Base-by-base conservation (phyloP, 2,797 vertebrate species). In the Lutjanus campechanus region DNA sequence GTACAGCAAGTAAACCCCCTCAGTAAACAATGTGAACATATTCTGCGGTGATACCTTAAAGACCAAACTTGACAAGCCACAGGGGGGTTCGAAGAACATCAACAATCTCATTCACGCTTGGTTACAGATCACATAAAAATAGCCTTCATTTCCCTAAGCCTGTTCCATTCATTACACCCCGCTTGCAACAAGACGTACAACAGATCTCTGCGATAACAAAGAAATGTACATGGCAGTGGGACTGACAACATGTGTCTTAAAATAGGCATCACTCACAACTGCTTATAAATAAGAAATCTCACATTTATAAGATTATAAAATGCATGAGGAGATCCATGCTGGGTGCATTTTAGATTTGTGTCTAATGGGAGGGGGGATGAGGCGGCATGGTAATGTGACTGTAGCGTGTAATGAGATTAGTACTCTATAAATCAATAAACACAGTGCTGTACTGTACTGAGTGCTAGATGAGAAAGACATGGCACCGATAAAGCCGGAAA, bases 341-440 rank as follows among this genome's bases (percentile, higher is more conserved):
- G 82, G 43, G 82, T 60, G 63, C 2, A 22, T 55, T 69, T 73
- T 50, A 81, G 68, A 79, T 86, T 54, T 77, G 78, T 85, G 82
- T 78, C 80, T 83, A 82, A 88, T 73, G 82, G 79, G 77, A 73
- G 86, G 76, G 79, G 83, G 86, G 73, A 77, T 20, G 88, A 83
- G 77, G 72, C 69, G 51, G 77, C 80, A 77, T 84, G 82, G 87
- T 83, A 88, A 88, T 91, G 90, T 88, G 89, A 85, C 86, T 85
- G 86, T 82, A 85, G 88, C 85, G 75, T 90, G 90, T 92, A 93
- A 93, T 90, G 73, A 88, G 93, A 94, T 93, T 92, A 92, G 81
- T 65, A 65, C 79, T 89, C 76, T 88, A 87, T 91, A 87, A 94
- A 95, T 93, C 91, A 93, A 94, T 94, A 91, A 91, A 85, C 85